Evolutionary conservation across 2,797 vertebrate genomes (phyloP), one percentile per base, ranked within the genome.

Genomic region (Danio kyathit): DNA sequence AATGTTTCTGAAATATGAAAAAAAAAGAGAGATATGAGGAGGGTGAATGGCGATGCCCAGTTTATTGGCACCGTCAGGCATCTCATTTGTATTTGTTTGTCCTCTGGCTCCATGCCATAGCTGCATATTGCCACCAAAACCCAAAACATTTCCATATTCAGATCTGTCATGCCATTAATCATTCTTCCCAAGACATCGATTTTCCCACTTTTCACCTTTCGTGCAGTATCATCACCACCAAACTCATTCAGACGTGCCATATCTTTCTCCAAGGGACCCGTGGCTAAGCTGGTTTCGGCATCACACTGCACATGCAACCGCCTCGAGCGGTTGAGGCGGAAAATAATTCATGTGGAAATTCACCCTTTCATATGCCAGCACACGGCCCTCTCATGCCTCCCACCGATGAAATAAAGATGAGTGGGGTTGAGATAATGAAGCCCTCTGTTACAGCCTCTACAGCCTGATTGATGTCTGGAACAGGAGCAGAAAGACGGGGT

Each of bases 281-380:
- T 38, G 56, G 21, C 46, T 56, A 52, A 77, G 29, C n/a, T 13
- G 60, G 17, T 44, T 38, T 49, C 44, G 5, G 66, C 21, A 73
- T 74, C 11, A 79, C 71, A 40, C 60, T 54, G 38, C 82, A n/a
- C 73, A 54, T 71, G 65, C 11, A 29, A 19, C 79, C 77, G 70
- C 91, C 88, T 5, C 21, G 41, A n/a, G n/a, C n/a, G n/a, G n/a
- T n/a, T n/a, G n/a, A n/a, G n/a, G n/a, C n/a, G n/a, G 83, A 87
- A 87, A 91, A 91, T 93, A 89, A 92, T 92, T 86, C 84, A 91
- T 90, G 91, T 91, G 90, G 88, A 93, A 91, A 93, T 90, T 92
- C 90, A 91, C 72, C 88, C 91, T 88, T 88, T 92, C 91, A 91
- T 89, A 89, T 83, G 89, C 86, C 87, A 83, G 87, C 74, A 21